Base-by-base conservation (phyloP, 2,113 vertebrate genomes). In the Peromyscus leucopus region DNA sequence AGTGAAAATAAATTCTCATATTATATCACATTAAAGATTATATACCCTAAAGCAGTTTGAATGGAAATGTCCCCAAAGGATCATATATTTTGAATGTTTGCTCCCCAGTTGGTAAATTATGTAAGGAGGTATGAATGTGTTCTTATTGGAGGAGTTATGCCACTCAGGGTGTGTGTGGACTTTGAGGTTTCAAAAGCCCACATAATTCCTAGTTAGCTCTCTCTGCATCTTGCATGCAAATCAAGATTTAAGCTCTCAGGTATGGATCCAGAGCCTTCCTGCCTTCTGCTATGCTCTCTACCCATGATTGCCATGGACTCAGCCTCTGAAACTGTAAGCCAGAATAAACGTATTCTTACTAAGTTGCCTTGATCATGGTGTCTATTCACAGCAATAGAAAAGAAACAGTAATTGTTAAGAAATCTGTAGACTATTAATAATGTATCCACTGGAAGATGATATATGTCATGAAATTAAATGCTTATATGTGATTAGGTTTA, bases 351-450 rank as follows among this genome's bases (percentile, higher is more conserved):
- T 16, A n/a, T n/a, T 71, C 16, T 17, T 36, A 13, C 15, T n/a
- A 71, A n/a, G 12, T n/a, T 71, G 33, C 69, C 36, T 71, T 71
- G 31, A 7, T 69, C 31, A 69, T 69, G 67, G 5, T 69, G 13
- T 69, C 67, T 69, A 69, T 69, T n/a, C 33, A 71, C 33, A 71
- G 33, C 33, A 71, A 19, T n/a, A 19, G 33, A 71, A 71, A n/a
- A n/a, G 69, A 36, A 71, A 71, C 69, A 80, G 72, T 16, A 86
- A 67, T 55, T 75, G 13, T 46, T 46, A 82, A 59, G 2, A 61
- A 78, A 79, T 63, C 36, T 12, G 91, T 85, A 95, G 72, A 39
- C 83, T 80, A 69, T 39, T 87, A 69, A n/a, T n/a, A n/a, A n/a
- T 10, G 67, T 71, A 88, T 9, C 28, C 33, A 59, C 3, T 46